Evolutionary conservation across 2,888 invertebrate genomes (phyloP).

Genomic region (Drosophila infuscata): DNA sequence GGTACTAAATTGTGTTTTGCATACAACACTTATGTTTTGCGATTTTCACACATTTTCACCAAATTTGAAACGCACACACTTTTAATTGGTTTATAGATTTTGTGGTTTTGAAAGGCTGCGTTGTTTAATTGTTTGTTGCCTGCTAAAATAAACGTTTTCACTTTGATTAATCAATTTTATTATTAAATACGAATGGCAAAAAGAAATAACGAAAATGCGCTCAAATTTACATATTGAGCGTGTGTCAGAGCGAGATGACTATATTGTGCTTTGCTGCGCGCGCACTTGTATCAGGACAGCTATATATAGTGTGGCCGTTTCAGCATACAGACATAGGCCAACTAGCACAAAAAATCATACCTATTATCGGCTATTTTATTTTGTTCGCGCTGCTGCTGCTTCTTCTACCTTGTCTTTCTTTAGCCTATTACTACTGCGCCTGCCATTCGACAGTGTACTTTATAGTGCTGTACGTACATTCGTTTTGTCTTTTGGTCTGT

Average conservation of each 20-base stretch:
- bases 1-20: constrained; percentile 39
- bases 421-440: constrained; percentile 74
- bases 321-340: constrained; percentile 44
- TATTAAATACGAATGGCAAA: constrained; percentile 73
- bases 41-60: constrained; percentile 51
- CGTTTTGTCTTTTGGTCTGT: constrained; percentile 64
- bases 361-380: constrained; percentile 78
- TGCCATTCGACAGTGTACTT: constrained; percentile 70
- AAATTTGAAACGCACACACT: constrained; percentile 25
- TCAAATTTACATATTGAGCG: constrained; percentile 52
- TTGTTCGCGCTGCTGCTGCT: constrained; percentile 67
- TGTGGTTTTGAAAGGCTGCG: constrained; percentile 38
- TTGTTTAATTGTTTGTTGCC: constrained; percentile 60
- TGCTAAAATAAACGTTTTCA: constrained; percentile 64
- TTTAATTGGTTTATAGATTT: constrained; percentile 30
- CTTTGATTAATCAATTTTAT: constrained; percentile 79
- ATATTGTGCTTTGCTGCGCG: constrained; percentile 25
- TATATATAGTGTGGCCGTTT: constrained; percentile 66
- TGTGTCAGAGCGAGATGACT: constrained; percentile 58
- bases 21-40: constrained; percentile 33
- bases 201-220: constrained; percentile 62
- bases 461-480: constrained; percentile 75
- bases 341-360: constrained; percentile 63
- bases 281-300: constrained; percentile 43
- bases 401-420: constrained; percentile 70